Base-by-base conservation (phyloP, 2,113 vertebrate genomes). In the Meleagris gallopavo region DNA sequence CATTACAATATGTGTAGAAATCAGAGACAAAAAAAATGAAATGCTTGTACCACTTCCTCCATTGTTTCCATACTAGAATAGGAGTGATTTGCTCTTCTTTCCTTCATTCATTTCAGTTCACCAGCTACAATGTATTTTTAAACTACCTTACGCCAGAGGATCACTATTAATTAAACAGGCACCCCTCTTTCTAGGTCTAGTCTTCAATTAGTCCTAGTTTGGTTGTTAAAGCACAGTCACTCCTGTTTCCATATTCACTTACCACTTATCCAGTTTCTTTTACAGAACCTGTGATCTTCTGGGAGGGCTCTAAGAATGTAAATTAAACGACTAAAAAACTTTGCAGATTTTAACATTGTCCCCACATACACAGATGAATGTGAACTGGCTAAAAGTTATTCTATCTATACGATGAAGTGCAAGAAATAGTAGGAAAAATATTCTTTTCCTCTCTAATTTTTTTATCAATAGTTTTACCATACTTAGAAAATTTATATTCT, bases 251-350 rank as follows among this genome's bases (percentile, higher is more conserved):
- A 45, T n/a, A 54, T 32, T 94, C 62, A 79, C 34, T 82, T 82
- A 58, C 6, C 15, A n/a, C 90, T 92, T 29, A 32, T 27, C 32
- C 18, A 27, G 27, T 58, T 95, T 32, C n/a, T 8, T 93, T 92
- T 64, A 77, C 38, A 88, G 13, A 11, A 55, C 38, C n/a, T 85
- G 6, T 43, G 27, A 45, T 60, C 45, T 79, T 32, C 22, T 77
- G 40, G 13, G 30, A 95, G 10, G 46, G 58, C 78, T 94, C 80
- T 89, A 92, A 66, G 89, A 91, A 83, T 83, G 75, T 19, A 75
- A 89, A 96, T 84, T 86, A 90, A 92, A 87, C 78, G 64, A 43
- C 62, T 66, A 73, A 64, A 62, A 66, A 90, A 22, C 36, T 46
- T 86, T 67, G 73, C 30, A 89, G 22, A 27, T 69, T 55, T 90